phyloP scores from a whole-genome alignment of 2,888 invertebrate species.

The Minunthozetes semirufus region DNA sequence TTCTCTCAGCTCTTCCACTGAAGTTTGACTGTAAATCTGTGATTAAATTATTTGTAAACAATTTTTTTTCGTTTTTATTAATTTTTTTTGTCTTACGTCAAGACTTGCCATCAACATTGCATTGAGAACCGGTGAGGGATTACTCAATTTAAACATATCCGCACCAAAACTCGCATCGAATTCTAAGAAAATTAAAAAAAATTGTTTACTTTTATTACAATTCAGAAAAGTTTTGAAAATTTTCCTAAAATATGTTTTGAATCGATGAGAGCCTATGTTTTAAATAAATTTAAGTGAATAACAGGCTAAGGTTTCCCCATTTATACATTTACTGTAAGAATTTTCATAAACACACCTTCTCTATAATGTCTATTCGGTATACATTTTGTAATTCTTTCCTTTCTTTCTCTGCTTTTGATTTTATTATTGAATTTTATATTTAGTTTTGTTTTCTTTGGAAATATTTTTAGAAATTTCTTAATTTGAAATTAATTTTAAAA shows the following conservation, averaged over 20 bases:
- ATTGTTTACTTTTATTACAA: neutral
- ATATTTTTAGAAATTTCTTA: neutral
- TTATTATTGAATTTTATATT: neutral
- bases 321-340: too few relatives aligned
- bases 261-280: too few relatives aligned
- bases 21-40: constrained; percentile 53
- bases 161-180: constrained; percentile 52
- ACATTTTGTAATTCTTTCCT: too few relatives aligned
- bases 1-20: constrained; percentile 47
- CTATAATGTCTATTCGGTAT: too few relatives aligned
- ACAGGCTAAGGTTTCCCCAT: too few relatives aligned
- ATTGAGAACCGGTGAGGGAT: constrained; percentile 53
- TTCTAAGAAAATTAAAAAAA: constrained; percentile 44
- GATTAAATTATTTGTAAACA: too few relatives aligned
- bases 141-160: constrained; percentile 52
- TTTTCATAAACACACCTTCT: too few relatives aligned
- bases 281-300: too few relatives aligned
- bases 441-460: neutral
- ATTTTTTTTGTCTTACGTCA: constrained; percentile 38
- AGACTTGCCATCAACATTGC: constrained; percentile 49
- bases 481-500: too few relatives aligned
- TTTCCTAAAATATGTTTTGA: too few relatives aligned
- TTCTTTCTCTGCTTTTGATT: neutral
- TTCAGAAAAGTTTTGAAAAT: neutral
- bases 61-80: too few relatives aligned